Evolutionary conservation across 2,113 vertebrate species (phyloP), one percentile per base, ranked within the genome.

Genomic region (Coptodon rendalli): DNA sequence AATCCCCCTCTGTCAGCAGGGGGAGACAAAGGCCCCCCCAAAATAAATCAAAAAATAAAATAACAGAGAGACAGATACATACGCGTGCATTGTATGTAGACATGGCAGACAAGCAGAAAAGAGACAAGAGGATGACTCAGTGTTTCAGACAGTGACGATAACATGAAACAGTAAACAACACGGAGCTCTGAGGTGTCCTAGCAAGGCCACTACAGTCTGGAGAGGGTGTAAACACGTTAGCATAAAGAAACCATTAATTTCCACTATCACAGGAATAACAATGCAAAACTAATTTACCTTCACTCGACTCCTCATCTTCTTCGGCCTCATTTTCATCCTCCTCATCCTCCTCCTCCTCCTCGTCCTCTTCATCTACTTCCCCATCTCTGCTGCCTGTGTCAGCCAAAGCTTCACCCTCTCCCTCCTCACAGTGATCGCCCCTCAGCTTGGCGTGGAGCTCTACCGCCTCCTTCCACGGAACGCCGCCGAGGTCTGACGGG

Each of bases 381-480:
- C 91, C 93, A 2, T 94, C 94, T 59, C 92, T 87, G 92, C 63
- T 93, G 90, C 13, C 85, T 0, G 88, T 83, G 2, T 95, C 95
- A 1, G 54, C 95, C n/a, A 45, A 82, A 7, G 82, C 88, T 3
- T 93, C 94, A 1, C 27, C 96, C 0, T 97, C 95, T 1, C 96
- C 94, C 0, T 96, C 95, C 0, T 96, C 96, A 5, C 95, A 95
- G 4, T 89, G 95, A 71, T 96, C 96, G 1, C 97, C 97, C 90
- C 97, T 97, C 86, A 99, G 94, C 45, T 98, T 97, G 73, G 97
- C 97, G 0, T 99, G 98, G 81, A 98, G 97, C 91, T 97, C 95
- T 16, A 98, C 98, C 0, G 98, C 98, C 92, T 98, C 97, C 86
- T 97, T 98, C 98, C 99, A 99, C 0, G 98, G 97, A 27, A 98